A percentile compares a stretch with the other conserved stretches of the same genome.
Evolutionary conservation across 2,113 vertebrate species (phyloP).

Genomic region (Todiramphus chloris): DNA sequence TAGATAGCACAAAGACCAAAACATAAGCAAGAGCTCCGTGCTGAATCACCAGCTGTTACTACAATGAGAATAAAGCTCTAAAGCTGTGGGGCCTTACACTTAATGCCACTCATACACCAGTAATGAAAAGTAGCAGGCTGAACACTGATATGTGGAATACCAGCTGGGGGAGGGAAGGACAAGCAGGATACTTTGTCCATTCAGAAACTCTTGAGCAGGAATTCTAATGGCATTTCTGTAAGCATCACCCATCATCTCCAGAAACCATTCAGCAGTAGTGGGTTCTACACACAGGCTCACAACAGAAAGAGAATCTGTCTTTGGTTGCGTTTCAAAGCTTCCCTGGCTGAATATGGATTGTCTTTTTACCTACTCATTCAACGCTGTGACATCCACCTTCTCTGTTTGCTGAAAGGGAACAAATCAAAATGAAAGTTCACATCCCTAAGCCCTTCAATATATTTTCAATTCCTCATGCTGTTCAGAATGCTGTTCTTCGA

Average conservation of each 20-base stretch:
- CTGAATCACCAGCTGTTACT: background rate
- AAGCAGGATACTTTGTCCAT: background rate
- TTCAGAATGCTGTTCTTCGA: background rate
- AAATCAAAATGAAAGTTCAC: constrained; percentile 35
- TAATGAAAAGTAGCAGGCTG: background rate
- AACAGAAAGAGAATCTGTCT: background rate
- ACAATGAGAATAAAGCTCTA: background rate
- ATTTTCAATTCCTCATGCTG: background rate
- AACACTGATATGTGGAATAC: background rate
- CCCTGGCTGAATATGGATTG: background rate
- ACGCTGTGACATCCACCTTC: background rate
- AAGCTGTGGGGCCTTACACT: background rate
- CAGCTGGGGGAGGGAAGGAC: background rate
- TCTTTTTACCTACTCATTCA: background rate
- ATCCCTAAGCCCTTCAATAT: background rate
- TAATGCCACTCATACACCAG: background rate
- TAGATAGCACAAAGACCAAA: background rate
- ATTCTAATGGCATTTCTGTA: background rate
- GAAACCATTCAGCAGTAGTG: background rate
- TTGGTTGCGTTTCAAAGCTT: background rate
- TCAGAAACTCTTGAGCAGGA: background rate
- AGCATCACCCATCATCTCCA: background rate
- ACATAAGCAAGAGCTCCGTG: background rate
- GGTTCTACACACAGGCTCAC: rapidly evolving
- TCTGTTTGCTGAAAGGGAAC: constrained; percentile 23